Evolutionary conservation across 2,113 vertebrate genomes (phyloP).

Genomic region (western clawed frog (Xenopus tropicalis)): DNA sequence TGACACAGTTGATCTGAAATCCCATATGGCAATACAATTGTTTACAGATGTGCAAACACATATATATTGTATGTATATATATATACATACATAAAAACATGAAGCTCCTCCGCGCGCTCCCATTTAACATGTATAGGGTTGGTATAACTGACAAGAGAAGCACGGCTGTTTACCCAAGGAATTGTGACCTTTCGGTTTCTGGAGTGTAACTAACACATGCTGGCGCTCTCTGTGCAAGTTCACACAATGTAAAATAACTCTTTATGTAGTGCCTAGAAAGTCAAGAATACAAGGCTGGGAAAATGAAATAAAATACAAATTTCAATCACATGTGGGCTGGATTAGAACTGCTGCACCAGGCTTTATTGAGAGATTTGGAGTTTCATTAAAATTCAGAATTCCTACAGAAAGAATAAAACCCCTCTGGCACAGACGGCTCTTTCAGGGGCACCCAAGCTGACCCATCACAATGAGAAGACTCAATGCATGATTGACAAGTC

Average conservation of each 20-base stretch:
- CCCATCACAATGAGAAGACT: slow-evolving; percentile 84
- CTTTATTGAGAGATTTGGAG: slow-evolving; percentile 76
- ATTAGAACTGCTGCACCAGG: slow-evolving; percentile 71
- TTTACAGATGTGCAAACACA: too few species aligned
- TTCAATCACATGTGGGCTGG: slow-evolving; percentile 66
- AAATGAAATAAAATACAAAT: slow-evolving; percentile 66
- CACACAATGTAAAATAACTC: slow-evolving; percentile 52
- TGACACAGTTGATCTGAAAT: too few species aligned
- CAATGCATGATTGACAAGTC: slow-evolving; percentile 76
- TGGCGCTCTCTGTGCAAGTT: slow-evolving; percentile 50
- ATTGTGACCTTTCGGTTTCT: slow-evolving; percentile 67
- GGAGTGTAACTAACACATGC: neutral
- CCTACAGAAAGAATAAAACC: slow-evolving; percentile 67
- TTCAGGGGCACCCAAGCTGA: slow-evolving; percentile 77
- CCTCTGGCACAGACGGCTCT: slow-evolving; percentile 66
- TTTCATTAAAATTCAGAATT: slow-evolving; percentile 84
- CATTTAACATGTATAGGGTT: slow-evolving; percentile 30
- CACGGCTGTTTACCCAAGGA: slow-evolving; percentile 69
- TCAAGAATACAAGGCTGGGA: slow-evolving; percentile 60
- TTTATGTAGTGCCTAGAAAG: slow-evolving; percentile 58
- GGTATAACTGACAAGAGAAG: slow-evolving; percentile 52
- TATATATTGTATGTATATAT: too few species aligned
- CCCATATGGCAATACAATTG: too few species aligned
- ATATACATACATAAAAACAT: too few species aligned
- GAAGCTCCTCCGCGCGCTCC: too few species aligned